A percentile compares a stretch with the other conserved stretches of the same genome.
These are phyloP conservation scores for Telmatochromis brachygnathus DNA, from an alignment of 2,113 vertebrate genomes.

Conservation along the genomic window DNA sequence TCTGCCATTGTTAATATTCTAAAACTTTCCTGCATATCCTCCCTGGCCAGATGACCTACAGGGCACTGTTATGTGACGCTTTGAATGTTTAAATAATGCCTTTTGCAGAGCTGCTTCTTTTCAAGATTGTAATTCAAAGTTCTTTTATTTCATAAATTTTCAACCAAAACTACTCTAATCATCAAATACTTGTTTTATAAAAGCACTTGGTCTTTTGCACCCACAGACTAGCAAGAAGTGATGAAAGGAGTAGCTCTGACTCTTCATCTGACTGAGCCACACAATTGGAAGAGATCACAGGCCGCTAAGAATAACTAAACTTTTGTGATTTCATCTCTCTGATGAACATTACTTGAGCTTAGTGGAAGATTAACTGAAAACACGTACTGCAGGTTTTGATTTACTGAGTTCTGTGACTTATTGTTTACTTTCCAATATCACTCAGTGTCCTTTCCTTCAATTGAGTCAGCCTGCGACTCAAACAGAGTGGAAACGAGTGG, in stretches of 20 bases:
- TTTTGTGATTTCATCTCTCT: not conserved
- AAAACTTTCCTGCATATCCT: not conserved
- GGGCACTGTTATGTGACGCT: not conserved
- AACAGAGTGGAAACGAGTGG: not conserved
- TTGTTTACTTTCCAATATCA: not conserved
- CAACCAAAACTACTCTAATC: not conserved
- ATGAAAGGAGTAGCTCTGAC: not conserved
- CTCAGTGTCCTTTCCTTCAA: not conserved
- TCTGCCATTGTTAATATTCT: constrained; percentile 27
- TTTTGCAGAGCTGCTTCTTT: not conserved
- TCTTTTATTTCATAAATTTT: not conserved
- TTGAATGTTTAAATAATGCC: constrained; percentile 7
- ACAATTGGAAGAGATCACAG: not conserved
- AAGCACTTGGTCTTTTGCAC: not conserved
- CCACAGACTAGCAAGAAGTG: not conserved
- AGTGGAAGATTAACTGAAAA: constrained; percentile 8
- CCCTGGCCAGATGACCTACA: not conserved
- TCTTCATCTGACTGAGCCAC: not conserved
- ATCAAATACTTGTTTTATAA: not conserved
- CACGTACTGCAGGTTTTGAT: not conserved
- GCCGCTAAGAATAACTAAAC: not conserved
- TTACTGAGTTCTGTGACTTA: not conserved
- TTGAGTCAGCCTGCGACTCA: not conserved
- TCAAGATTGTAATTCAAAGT: not conserved
- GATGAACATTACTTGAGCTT: not conserved